Evolutionary conservation across 2,888 invertebrate genomes (phyloP), one percentile per base, ranked within the genome.

Genomic region (Lasioglossum figueresi): DNA sequence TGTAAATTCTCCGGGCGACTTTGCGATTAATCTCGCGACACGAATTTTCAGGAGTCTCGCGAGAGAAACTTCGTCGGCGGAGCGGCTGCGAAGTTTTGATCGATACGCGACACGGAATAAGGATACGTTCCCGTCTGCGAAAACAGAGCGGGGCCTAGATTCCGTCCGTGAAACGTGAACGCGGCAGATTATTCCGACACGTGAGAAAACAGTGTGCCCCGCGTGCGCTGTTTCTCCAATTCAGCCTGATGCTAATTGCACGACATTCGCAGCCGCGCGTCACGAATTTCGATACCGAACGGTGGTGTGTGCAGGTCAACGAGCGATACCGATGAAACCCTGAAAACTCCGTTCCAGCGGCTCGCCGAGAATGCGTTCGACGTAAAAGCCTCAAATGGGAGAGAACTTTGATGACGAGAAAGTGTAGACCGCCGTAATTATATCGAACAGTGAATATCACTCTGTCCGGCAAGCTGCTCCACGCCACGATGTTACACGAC

Each of bases 331-430:
- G 3, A 8, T 0, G 2, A 43, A 12, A 5, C 37, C 4, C 4
- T 1, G n/a, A 34, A 71, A 76, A 75, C 56, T 52, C 45, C 63
- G 6, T 37, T 27, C 23, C 37, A 10, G 27, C 27, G 59, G 59
- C n/a, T 6, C 37, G n/a, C 37, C 34, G 34, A 48, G 16, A 37
- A 74, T 63, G 14, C 27, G 63, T 6, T n/a, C 74, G 37, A 19
- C n/a, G 74, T 37, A 31, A 79, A 48, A 45, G 45, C 63, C 37
- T n/a, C 27, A 74, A 48, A 14, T 14, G 23, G 19, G 63, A 16
- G 37, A 74, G 48, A 79, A 79, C 48, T 48, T 74, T 23, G 45
- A 79, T 37, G 73, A 19, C 12, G 68, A 43, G 76, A 56, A 80
- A n/a, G 40, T 19, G 31, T 16, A 23, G 68, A 31, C 45, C 78